Percentiles rank a stretch among this genome's conserved stretches.
Conservation (phyloP, 2,113 vertebrate genomes). For the Halcyon senegalensis region DNA sequence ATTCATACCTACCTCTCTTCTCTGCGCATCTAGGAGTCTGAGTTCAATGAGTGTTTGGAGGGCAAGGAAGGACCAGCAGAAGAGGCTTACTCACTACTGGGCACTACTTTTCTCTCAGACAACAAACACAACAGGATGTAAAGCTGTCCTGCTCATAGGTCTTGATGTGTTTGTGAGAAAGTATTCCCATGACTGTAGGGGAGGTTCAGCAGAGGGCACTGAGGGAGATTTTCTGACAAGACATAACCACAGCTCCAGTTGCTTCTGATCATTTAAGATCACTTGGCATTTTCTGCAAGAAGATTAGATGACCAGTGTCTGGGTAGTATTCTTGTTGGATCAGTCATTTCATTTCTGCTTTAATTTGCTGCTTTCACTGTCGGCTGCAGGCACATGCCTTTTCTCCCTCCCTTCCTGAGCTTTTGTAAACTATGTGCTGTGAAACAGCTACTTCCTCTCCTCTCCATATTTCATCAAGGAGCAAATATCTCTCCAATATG, state of each 20-base stretch:
- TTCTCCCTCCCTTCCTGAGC: background rate
- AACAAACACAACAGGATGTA: background rate
- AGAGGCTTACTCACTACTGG: background rate
- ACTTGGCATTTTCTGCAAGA: background rate
- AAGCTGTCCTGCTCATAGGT: background rate
- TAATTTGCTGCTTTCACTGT: background rate
- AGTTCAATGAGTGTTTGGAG: background rate
- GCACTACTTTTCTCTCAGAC: background rate
- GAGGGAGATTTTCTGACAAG: background rate
- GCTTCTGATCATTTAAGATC: background rate
- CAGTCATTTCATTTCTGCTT: background rate
- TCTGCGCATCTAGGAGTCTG: background rate
- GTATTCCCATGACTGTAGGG: background rate
- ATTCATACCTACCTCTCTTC: background rate
- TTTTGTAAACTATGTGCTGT: background rate
- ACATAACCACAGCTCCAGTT: background rate
- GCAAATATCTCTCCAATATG: background rate
- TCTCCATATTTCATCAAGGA: background rate
- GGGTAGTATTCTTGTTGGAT: background rate
- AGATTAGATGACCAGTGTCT: background rate
- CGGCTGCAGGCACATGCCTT: background rate
- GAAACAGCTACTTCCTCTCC: background rate
- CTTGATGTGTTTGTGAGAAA: background rate
- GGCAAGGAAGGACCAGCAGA: background rate
- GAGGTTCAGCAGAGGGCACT: background rate